phyloP scores from a whole-genome alignment of 2,113 vertebrate species.

The Neodontobutis hainanensis region DNA sequence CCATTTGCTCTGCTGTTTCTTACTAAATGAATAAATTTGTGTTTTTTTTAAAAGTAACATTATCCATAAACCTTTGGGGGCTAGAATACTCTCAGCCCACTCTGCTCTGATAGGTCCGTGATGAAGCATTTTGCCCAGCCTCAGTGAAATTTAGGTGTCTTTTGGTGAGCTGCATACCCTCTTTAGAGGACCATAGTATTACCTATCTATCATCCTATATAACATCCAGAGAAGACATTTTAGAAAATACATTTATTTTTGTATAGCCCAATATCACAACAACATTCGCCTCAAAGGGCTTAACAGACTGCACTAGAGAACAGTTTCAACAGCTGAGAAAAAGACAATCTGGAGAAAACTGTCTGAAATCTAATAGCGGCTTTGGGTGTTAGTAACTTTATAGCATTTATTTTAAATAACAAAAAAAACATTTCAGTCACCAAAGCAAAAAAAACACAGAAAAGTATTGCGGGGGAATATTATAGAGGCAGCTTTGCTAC shows the following conservation, averaged over 20 bases:
- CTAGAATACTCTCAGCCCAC: too few species aligned
- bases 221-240: not conserved
- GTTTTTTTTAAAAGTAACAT: too few species aligned
- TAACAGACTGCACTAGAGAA: too few species aligned
- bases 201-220: not conserved
- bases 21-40: too few species aligned
- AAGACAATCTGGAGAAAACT: not conserved
- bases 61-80: too few species aligned
- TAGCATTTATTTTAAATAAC: not conserved
- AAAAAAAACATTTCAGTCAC: not conserved
- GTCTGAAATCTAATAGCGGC: not conserved
- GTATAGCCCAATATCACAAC: too few species aligned
- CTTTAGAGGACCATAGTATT: not conserved
- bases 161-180: not conserved
- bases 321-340: not conserved
- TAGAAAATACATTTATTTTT: too few species aligned
- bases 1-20: not conserved
- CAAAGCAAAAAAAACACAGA: slow-evolving; percentile 1
- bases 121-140: not conserved
- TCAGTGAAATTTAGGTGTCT: not conserved
- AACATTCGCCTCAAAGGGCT: too few species aligned
- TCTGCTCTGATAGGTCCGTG: not conserved
- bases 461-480: not conserved
- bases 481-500: slow-evolving; percentile 1
- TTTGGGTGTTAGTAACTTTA: not conserved